Conservation (phyloP, 2,797 vertebrate genomes). For the Amphiprion clarkii region DNA sequence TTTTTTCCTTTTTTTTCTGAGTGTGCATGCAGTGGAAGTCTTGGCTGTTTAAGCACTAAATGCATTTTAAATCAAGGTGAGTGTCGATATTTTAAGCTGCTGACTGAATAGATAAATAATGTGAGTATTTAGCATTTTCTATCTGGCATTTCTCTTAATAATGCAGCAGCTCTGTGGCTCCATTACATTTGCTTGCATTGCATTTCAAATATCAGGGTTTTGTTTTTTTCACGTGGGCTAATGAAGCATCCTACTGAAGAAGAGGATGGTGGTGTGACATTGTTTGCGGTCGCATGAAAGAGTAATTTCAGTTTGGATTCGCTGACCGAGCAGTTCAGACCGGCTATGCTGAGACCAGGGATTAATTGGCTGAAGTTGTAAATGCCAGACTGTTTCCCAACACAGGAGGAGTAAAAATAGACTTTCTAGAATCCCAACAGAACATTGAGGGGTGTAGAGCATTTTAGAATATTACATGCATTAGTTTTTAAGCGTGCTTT, state of each 20-base stretch:
- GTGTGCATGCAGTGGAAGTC: not conserved
- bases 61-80: slow-evolving; percentile 47
- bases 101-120: slow-evolving; percentile 40
- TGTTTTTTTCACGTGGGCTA: slow-evolving; percentile 26
- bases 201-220: slow-evolving; percentile 20
- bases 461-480: not conserved
- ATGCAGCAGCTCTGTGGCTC: slow-evolving; percentile 36
- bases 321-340: slow-evolving; percentile 10
- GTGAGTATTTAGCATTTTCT: slow-evolving; percentile 33
- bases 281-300: slow-evolving; percentile 5
- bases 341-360: not conserved
- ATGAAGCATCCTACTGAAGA: slow-evolving; percentile 19
- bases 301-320: slow-evolving; percentile 13
- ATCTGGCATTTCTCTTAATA: slow-evolving; percentile 52
- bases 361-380: slow-evolving; percentile 15
- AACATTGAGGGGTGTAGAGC: not conserved
- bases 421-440: not conserved
- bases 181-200: slow-evolving; percentile 28
- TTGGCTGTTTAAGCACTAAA: slow-evolving; percentile 24
- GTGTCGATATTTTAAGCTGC: slow-evolving; percentile 50
- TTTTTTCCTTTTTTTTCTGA: not conserved
- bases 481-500: slow-evolving; percentile 5
- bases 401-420: not conserved
- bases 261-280: not conserved
- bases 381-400: slow-evolving; percentile 3